phyloP scores from a whole-genome alignment of 1,140 invertebrate genomes.

The Carcinoscorpius rotundicauda region DNA sequence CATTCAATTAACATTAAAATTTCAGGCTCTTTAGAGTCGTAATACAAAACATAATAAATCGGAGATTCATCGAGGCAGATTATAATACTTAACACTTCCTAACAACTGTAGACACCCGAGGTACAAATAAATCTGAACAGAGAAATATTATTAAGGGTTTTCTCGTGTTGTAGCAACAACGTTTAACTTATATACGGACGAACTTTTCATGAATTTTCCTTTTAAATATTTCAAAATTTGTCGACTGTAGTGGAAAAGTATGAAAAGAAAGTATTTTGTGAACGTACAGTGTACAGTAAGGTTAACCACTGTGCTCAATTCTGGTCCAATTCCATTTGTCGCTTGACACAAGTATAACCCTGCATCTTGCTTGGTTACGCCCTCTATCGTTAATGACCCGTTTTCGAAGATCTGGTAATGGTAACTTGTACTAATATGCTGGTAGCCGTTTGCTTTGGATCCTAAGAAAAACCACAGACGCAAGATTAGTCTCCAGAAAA shows the following conservation, averaged over 20 bases:
- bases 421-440: slow-evolving; percentile 23
- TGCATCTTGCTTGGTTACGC: slow-evolving; percentile 31
- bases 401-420: slow-evolving; percentile 31
- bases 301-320: slow-evolving; percentile 35
- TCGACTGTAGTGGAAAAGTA: no score
- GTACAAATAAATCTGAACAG: slow-evolving; percentile 8
- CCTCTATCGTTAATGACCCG: slow-evolving; percentile 35
- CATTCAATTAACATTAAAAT: no score
- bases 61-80: no score
- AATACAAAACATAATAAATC: no score
- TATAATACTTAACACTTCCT: no score
- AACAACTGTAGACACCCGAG: neutral
- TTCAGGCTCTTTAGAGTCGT: no score
- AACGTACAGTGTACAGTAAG: slow-evolving; percentile 36
- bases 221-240: neutral
- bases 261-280: neutral
- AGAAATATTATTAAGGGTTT: neutral
- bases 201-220: slow-evolving; percentile 2
- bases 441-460: slow-evolving; percentile 4
- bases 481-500: no score
- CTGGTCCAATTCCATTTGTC: slow-evolving; percentile 39
- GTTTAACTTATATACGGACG: no score
- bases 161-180: neutral
- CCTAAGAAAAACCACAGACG: no score
- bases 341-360: slow-evolving; percentile 41